phyloP scores from a whole-genome alignment of 1,140 invertebrate species.

The Zaprionus camerounensis region DNA sequence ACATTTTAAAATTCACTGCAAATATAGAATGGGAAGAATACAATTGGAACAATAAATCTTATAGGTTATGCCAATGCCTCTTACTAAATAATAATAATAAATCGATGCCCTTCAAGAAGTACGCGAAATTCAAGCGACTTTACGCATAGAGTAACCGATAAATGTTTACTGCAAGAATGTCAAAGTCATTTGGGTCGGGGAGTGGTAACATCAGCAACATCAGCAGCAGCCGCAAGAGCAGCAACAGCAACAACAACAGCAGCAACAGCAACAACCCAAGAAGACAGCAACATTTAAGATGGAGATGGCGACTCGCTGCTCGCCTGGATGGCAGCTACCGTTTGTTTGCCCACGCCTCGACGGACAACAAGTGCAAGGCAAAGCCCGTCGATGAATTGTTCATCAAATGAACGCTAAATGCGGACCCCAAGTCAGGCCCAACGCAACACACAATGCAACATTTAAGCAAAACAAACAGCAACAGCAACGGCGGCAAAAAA shows the following conservation, averaged over 20 bases:
- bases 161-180: constrained; percentile 69
- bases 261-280: constrained; percentile 10
- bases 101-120: not conserved
- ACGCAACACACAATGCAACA: constrained; percentile 71
- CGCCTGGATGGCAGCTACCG: constrained; percentile 51
- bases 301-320: constrained; percentile 27
- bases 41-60: too few relatives aligned
- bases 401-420: constrained; percentile 81
- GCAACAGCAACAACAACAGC: constrained; percentile 29
- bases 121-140: not conserved
- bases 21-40: too few relatives aligned
- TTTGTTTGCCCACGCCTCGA: constrained; percentile 60
- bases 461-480: constrained; percentile 71
- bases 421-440: constrained; percentile 25
- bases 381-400: constrained; percentile 65
- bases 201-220: constrained; percentile 27
- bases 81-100: not conserved
- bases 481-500: constrained; percentile 14
- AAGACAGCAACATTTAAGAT: constrained; percentile 40
- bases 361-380: constrained; percentile 71
- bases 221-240: constrained; percentile 17
- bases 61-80: too few relatives aligned
- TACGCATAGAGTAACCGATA: constrained; percentile 29
- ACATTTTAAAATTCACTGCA: too few relatives aligned
- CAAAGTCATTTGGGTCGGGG: constrained; percentile 72